A percentile compares a stretch with the other conserved stretches of the same genome.
Conservation (phyloP, 2,113 vertebrate genomes). For the Xenopus borealis region DNA sequence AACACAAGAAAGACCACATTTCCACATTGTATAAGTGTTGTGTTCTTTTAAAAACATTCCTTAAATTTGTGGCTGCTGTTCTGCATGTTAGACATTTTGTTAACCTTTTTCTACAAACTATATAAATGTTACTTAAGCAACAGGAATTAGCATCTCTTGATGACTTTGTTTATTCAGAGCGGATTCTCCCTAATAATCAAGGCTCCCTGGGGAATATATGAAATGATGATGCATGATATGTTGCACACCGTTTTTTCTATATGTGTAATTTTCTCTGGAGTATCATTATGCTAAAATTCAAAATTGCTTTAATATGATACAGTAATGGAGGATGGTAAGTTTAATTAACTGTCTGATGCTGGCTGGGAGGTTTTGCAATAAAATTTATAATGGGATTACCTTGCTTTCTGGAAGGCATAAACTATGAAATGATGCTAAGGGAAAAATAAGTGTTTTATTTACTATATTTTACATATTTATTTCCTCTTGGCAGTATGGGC, state of each 20-base stretch:
- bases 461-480: not conserved
- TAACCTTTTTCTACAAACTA: not conserved
- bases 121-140: not conserved
- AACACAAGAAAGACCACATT: no score
- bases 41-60: no score
- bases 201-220: not conserved
- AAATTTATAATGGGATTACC: not conserved
- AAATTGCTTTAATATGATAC: slow-evolving; percentile 10
- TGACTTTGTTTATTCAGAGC: slow-evolving; percentile 4
- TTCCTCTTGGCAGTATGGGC: slow-evolving; percentile 79
- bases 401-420: not conserved
- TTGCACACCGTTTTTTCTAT: not conserved
- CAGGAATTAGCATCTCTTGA: slow-evolving; percentile 5
- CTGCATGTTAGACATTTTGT: no score
- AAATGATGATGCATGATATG: slow-evolving; percentile 3
- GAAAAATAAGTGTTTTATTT: not conserved
- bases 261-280: not conserved
- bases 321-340: not conserved
- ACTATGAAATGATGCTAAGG: not conserved
- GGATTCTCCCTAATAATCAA: no score
- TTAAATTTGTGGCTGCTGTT: no score
- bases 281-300: not conserved
- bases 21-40: no score
- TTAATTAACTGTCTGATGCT: not conserved
- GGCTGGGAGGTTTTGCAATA: not conserved